Percentiles rank a stretch among this genome's conserved stretches.
Evolutionary conservation across 2,113 vertebrate genomes (phyloP).

Genomic region (Smithornis capensis): DNA sequence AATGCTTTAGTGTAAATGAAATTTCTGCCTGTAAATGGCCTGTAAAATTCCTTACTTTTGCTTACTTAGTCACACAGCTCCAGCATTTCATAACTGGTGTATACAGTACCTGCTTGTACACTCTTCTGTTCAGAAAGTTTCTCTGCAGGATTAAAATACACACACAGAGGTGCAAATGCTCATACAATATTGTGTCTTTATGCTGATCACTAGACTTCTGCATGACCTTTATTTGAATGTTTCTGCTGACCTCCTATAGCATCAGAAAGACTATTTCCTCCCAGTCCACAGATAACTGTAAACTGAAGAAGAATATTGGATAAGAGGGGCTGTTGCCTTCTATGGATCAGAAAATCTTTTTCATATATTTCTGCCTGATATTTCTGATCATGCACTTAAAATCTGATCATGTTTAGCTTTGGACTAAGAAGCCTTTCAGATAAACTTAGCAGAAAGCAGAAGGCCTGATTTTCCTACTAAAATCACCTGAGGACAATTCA

Average conservation of each 20-base stretch:
- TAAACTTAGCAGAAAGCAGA: background rate
- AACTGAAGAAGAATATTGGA: background rate
- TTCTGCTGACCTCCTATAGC: background rate
- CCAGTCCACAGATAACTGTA: background rate
- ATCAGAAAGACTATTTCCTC: background rate
- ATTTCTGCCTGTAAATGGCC: background rate
- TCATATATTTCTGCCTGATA: background rate
- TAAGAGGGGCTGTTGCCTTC: background rate
- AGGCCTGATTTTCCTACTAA: background rate
- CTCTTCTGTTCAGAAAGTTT: background rate
- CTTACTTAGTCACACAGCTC: background rate
- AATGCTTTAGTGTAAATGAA: background rate
- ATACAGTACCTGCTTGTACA: background rate
- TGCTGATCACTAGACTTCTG: background rate
- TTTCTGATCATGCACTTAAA: background rate
- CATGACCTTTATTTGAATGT: background rate
- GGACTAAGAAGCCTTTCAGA: background rate
- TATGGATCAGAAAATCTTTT: background rate
- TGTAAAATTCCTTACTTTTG: background rate
- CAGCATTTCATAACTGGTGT: background rate
- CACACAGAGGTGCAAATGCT: background rate
- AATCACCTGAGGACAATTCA: background rate
- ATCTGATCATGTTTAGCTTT: background rate
- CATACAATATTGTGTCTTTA: background rate
- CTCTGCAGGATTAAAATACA: background rate